Evolutionary conservation across 1,140 invertebrate genomes (phyloP).

Genomic region (Ganaspis sp.): DNA sequence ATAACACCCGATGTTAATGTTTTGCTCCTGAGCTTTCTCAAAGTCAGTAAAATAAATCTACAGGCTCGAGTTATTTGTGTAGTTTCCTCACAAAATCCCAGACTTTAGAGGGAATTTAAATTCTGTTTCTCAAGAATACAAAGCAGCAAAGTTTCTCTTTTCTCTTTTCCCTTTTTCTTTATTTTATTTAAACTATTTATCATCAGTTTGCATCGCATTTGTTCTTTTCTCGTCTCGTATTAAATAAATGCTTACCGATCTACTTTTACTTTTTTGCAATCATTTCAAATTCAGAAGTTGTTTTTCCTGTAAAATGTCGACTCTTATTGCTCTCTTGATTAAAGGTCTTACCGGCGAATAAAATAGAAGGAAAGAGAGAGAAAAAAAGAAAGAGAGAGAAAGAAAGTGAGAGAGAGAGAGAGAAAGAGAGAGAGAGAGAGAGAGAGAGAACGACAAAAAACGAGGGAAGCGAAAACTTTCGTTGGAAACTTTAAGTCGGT

Average conservation of each 20-base stretch:
- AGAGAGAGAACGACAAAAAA: neutral
- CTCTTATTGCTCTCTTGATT: conserved; percentile 12
- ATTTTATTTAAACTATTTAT: neutral
- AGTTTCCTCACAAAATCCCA: neutral
- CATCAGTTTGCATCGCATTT: conserved; percentile 5
- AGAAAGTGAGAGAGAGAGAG: too few relatives aligned
- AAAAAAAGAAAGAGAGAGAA: neutral
- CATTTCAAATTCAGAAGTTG: too few relatives aligned
- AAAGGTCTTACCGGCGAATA: neutral
- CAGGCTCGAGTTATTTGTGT: neutral
- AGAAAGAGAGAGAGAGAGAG: neutral
- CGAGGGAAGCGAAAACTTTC: neutral
- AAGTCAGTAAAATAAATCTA: conserved; percentile 14
- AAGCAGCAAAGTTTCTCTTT: neutral
- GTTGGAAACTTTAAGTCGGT: neutral
- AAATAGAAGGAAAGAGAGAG: neutral
- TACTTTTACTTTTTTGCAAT: neutral
- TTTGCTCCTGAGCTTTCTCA: neutral
- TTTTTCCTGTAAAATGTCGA: neutral
- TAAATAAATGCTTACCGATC: neutral
- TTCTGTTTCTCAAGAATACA: conserved; percentile 1
- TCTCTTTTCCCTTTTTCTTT: neutral
- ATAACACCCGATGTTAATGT: neutral
- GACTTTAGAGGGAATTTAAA: conserved; percentile 17
- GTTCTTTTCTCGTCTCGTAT: neutral